Base-by-base conservation (phyloP, 1,140 invertebrate genomes). In the Gryon sp. region DNA sequence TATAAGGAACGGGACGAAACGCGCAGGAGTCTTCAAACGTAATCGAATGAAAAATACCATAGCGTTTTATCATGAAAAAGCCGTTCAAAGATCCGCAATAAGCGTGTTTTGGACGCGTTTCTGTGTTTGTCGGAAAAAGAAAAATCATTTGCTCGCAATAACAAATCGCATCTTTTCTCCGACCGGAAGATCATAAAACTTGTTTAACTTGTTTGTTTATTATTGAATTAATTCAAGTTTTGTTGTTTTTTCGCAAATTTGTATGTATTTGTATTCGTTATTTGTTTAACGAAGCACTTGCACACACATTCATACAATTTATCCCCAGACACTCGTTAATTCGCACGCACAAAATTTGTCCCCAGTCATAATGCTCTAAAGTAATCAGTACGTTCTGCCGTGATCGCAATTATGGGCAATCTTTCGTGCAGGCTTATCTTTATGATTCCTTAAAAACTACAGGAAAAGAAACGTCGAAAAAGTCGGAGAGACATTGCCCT, bases 341-440 rank as follows among this genome's bases (percentile, higher is more conserved):
- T 36, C 52, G 45, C 34, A 24, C 38, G 30, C 18, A 18, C 50
- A 74, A n/a, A n/a, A n/a, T n/a, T n/a, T n/a, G n/a, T n/a, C n/a
- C n/a, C n/a, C n/a, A n/a, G n/a, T n/a, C n/a, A n/a, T n/a, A n/a
- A n/a, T n/a, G n/a, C 73, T 80, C 80, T 86, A 83, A 86, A 85
- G 70, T 85, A 86, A 80, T 86, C 84, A 86, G 83, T 86, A 82
- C 84, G 78, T 80, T 85, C 80, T 83, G 69, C 78, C 60, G 60
- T 74, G 76, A 77, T 70, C 20, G 68, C 55, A 40, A 38, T 79
- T 55, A 50, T 53, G 77, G 65, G 78, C 80, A 69, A 82, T 74
- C 68, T 18, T 53, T 53, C 60, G 38, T 63, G 46, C 63, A 78
- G 75, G 53, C 65, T 81, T 73, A 65, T 60, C 19, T 65, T 68